A percentile compares a stretch with the other conserved stretches of the same genome.
These are phyloP conservation scores for Dysdera silvatica DNA, from an alignment of 1,140 invertebrate species.

Conservation along the genomic window DNA sequence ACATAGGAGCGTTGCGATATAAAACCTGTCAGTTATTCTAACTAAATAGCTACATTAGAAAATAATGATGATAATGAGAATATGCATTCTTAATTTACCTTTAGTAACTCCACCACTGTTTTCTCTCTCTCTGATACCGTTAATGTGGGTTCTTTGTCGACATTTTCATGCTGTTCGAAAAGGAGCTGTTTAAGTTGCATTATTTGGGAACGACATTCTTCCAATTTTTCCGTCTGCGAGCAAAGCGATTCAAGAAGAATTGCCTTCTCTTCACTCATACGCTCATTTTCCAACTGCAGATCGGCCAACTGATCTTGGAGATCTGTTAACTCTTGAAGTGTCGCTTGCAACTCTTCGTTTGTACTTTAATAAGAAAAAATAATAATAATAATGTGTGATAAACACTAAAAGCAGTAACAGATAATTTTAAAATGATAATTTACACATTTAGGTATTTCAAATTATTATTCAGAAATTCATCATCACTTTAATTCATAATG, in stretches of 20 bases:
- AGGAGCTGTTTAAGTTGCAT: slow-evolving; percentile 43
- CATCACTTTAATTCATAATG: too few species aligned
- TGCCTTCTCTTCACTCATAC: slow-evolving; percentile 75
- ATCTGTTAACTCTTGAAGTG: slow-evolving; percentile 82
- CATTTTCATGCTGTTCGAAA: slow-evolving; percentile 29
- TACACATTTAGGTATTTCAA: background rate
- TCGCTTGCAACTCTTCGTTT: slow-evolving; percentile 91
- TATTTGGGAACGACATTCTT: slow-evolving; percentile 54
- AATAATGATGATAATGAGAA: background rate
- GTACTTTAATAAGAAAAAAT: too few species aligned
- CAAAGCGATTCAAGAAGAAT: slow-evolving; percentile 80
- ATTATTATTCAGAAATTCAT: too few species aligned
- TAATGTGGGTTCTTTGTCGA: slow-evolving; percentile 45
- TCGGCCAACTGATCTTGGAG: slow-evolving; percentile 73
- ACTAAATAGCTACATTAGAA: too few species aligned
- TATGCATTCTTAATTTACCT: too few species aligned
- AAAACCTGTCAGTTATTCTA: too few species aligned
- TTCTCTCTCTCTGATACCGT: slow-evolving; percentile 64
- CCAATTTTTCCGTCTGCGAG: slow-evolving; percentile 80
- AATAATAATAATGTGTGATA: background rate
- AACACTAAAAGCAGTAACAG: background rate
- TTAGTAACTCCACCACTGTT: slow-evolving; percentile 74
- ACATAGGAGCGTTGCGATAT: too few species aligned
- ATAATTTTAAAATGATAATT: background rate
- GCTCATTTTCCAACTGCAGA: slow-evolving; percentile 76